Evolutionary conservation across 2,888 invertebrate genomes (phyloP).

Genomic region (Euproctis similis): DNA sequence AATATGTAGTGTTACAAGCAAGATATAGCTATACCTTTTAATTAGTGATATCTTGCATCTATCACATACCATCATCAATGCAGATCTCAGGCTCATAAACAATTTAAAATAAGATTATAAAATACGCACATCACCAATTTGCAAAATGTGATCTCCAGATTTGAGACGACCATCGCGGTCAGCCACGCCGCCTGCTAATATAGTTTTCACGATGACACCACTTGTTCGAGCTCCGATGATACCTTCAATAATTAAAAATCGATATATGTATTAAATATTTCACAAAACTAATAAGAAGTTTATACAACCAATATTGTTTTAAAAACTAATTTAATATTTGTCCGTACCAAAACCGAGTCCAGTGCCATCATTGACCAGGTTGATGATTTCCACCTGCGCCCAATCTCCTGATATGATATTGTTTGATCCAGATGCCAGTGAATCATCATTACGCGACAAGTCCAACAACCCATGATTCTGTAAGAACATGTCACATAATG

Average conservation of each 20-base stretch:
- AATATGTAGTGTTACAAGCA: too few relatives aligned
- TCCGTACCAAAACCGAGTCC: conserved; percentile 97
- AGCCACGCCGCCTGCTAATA: conserved; percentile 97
- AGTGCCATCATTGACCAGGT: conserved; percentile 97
- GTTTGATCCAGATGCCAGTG: conserved; percentile 51
- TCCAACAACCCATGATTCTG: conserved; percentile 78
- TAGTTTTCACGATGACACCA: conserved; percentile 99
- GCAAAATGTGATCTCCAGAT: conserved; percentile 98
- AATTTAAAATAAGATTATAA: too few relatives aligned
- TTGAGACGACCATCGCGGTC: conserved; percentile 97
- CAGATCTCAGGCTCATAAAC: too few relatives aligned
- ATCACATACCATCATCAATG: too few relatives aligned
- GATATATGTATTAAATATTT: too few relatives aligned
- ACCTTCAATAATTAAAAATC: too few relatives aligned
- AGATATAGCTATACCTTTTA: too few relatives aligned
- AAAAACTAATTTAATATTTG: too few relatives aligned
- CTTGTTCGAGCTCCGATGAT: conserved; percentile 98
- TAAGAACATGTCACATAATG: conserved; percentile 3
- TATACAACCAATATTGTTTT: too few relatives aligned
- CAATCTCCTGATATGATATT: conserved; percentile 87
- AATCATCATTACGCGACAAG: conserved; percentile 76
- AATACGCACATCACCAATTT: conserved; percentile 88
- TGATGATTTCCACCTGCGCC: conserved; percentile 98
- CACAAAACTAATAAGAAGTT: too few relatives aligned
- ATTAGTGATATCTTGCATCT: too few relatives aligned